A percentile compares a stretch with the other conserved stretches of the same genome.
phyloP scores from a whole-genome alignment of 1,140 invertebrate genomes.

The Araneus ventricosus region DNA sequence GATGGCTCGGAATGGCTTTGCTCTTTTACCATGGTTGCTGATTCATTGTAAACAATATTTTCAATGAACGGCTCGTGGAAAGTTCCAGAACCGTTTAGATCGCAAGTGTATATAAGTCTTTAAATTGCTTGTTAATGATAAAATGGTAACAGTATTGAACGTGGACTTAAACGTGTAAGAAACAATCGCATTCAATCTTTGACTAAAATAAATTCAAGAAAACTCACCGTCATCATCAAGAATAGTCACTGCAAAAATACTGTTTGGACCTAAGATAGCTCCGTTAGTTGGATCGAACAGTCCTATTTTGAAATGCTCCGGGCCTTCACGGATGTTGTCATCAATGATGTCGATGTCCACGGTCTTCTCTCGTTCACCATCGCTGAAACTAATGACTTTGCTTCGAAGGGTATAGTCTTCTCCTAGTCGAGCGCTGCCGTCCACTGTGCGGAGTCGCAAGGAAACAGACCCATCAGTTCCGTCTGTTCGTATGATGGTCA shows the following conservation, averaged over 20 bases:
- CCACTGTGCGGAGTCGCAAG: background rate
- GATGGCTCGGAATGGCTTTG: too few relatives aligned
- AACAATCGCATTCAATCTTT: too few relatives aligned
- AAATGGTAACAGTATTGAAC: too few relatives aligned
- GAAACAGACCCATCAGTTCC: background rate
- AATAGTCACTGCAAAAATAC: background rate
- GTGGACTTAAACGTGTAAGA: too few relatives aligned
- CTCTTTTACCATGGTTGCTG: too few relatives aligned
- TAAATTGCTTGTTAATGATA: too few relatives aligned
- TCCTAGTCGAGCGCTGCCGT: background rate
- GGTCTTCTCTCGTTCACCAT: constrained; percentile 80
- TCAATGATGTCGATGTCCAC: constrained; percentile 84
- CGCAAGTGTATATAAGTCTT: too few relatives aligned
- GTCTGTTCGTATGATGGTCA: background rate
- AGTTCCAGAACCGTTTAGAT: too few relatives aligned
- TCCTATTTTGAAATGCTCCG: background rate
- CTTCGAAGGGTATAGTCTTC: background rate
- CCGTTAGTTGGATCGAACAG: background rate
- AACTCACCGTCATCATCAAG: constrained; percentile 48
- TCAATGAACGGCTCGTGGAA: too few relatives aligned
- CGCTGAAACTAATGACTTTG: constrained; percentile 80
- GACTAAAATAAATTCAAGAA: too few relatives aligned
- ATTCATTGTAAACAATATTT: too few relatives aligned
- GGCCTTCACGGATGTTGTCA: constrained; percentile 78
- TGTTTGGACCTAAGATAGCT: background rate